phyloP scores from a whole-genome alignment of 2,113 vertebrate species.

The Thamnaconus septentrionalis region DNA sequence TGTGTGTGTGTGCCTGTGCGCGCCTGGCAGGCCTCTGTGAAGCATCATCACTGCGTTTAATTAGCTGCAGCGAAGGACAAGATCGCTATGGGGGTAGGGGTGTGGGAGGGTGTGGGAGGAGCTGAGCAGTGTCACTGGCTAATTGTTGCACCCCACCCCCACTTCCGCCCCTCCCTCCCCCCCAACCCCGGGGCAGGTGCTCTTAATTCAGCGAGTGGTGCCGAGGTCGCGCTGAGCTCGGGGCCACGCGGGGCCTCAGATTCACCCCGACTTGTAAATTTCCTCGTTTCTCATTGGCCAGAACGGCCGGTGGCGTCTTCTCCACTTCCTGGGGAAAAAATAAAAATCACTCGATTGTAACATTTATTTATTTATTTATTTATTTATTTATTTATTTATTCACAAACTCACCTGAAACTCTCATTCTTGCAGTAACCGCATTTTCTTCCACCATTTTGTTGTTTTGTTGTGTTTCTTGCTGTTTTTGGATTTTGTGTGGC shows the following conservation, averaged over 20 bases:
- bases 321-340: no score
- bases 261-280: constrained; percentile 8
- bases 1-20: constrained; percentile 1
- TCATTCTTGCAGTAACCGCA: no score
- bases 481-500: neutral
- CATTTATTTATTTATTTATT: no score
- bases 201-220: constrained; percentile 24
- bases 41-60: constrained; percentile 34
- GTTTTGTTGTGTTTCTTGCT: neutral
- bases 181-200: constrained; percentile 32
- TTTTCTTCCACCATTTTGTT: no score
- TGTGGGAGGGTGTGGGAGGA: constrained; percentile 4
- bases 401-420: no score
- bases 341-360: no score
- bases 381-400: no score
- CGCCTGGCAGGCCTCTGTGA: constrained; percentile 16
- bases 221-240: constrained; percentile 34
- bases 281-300: no score
- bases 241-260: constrained; percentile 19
- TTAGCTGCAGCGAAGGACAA: constrained; percentile 31
- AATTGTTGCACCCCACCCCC: constrained; percentile 31
- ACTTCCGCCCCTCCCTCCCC: neutral
- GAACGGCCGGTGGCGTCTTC: no score
- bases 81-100: neutral
- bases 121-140: constrained; percentile 12